Evolutionary conservation across 1,140 invertebrate genomes (phyloP).

Genomic region (Atopsyche davidsoni): DNA sequence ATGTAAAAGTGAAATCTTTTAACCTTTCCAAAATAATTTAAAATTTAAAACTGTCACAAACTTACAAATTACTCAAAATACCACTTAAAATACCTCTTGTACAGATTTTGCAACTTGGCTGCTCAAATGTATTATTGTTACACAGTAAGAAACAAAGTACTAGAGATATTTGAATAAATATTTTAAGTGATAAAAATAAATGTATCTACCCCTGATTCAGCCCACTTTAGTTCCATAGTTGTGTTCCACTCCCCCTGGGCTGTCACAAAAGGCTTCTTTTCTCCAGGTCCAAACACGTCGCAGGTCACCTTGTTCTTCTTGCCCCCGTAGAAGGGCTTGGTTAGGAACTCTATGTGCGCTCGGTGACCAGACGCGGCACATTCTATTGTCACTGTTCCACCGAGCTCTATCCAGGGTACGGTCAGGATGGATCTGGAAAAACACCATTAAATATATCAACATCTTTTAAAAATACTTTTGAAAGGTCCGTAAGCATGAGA

Average conservation of each 20-base stretch:
- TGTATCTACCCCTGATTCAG: conserved; percentile 60
- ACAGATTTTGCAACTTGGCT: no score
- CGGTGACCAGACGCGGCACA: conserved; percentile 86
- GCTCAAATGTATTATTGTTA: no score
- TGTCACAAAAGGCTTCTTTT: conserved; percentile 83
- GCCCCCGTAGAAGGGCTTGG: conserved; percentile 96
- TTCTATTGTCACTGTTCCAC: conserved; percentile 79
- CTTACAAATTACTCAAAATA: no score
- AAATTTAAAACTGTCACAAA: no score
- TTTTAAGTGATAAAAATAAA: no score
- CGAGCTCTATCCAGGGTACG: conserved; percentile 94
- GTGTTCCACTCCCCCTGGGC: conserved; percentile 95
- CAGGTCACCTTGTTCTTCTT: conserved; percentile 86
- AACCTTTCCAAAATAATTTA: no score
- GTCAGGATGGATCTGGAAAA: conserved; percentile 82
- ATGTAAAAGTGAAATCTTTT: no score
- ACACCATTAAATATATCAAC: no score
- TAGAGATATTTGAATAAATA: no score
- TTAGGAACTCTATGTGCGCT: conserved; percentile 87
- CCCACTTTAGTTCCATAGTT: conserved; percentile 83
- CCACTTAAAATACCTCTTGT: conserved; percentile 5
- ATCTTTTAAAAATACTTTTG: no score
- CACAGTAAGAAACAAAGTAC: no score
- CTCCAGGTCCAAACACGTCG: conserved; percentile 70
- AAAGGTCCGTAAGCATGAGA: no score